Conservation (phyloP, 2,113 vertebrate species). For the Elephantulus edwardii region DNA sequence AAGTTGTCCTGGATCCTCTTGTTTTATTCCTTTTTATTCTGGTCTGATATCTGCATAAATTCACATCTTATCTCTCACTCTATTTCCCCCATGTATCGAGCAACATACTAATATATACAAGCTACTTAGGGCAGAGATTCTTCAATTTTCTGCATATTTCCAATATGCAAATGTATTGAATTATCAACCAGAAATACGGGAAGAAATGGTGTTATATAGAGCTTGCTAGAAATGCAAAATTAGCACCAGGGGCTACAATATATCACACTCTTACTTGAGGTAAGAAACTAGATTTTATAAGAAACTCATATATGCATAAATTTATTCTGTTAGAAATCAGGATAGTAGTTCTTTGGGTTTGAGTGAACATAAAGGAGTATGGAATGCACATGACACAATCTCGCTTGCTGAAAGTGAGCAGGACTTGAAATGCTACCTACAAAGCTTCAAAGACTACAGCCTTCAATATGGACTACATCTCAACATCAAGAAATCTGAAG, state of each 20-base stretch:
- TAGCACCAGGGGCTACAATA: background rate
- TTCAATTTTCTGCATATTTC: too few species aligned
- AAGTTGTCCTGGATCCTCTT: background rate
- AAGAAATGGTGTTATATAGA: background rate
- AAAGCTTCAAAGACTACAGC: too few species aligned
- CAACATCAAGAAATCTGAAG: too few species aligned
- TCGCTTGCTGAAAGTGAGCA: too few species aligned
- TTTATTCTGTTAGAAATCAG: background rate
- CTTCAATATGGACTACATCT: too few species aligned
- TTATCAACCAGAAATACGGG: background rate
- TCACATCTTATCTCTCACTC: background rate
- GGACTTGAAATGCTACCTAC: too few species aligned
- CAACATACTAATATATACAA: background rate
- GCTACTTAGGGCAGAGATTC: background rate
- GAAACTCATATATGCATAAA: background rate
- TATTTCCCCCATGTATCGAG: background rate
- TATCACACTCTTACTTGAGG: background rate
- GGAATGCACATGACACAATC: too few species aligned
- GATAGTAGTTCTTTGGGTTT: background rate
- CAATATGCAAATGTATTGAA: background rate
- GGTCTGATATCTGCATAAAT: background rate
- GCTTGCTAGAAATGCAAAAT: constrained; percentile 11
- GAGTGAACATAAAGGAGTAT: background rate
- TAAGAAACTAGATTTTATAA: background rate
- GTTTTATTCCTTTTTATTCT: background rate